Base-by-base conservation (phyloP, 1,140 invertebrate species). In the Heliothis subflexa region DNA sequence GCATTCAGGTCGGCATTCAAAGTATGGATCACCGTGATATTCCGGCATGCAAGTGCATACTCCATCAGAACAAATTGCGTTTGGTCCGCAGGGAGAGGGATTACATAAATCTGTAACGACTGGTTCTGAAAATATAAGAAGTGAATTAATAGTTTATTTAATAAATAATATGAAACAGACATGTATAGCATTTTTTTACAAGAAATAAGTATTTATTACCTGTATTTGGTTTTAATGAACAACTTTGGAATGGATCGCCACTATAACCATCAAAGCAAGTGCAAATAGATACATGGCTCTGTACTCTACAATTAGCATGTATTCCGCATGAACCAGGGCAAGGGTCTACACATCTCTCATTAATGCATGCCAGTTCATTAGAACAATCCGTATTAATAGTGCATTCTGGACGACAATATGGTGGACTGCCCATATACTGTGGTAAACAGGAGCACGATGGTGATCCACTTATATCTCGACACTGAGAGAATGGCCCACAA, bases 11-110 rank as follows among this genome's bases (percentile, higher is more conserved):
- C 95, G 91, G 88, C 95, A 97, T 14, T 95, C 95, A 55, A 94
- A 94, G 81, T 97, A 97, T 14, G 97, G 96, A 93, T 98, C 97
- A 18, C 97, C 97, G 28, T 96, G 95, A 86, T 96, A 97, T 68
- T 97, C 97, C 3, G 96, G 93, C 82, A 96, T 95, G 85, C 98
- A 98, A 80, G 96, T 97, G 85, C 98, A 98, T 84, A 97, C 96
- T 82, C 96, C 97, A 84, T 97, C 96, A 74, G 97, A 95, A 88
- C 98, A 98, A 83, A 96, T 95, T 10, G 97, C 96, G 91, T 98
- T 98, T 18, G 97, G 87, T 75, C 96, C 96, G 90, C 96, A 97
- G 21, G 96, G 96, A 47, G 95, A 95, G 74, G 96, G 95, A 78
- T 95, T 94, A 83, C 96, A 96, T 25, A 94, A 95, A 86, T 96